Percentiles rank a stretch among this genome's conserved stretches.
phyloP scores from a whole-genome alignment of 1,140 invertebrate genomes.

The Globodera ellingtonae region DNA sequence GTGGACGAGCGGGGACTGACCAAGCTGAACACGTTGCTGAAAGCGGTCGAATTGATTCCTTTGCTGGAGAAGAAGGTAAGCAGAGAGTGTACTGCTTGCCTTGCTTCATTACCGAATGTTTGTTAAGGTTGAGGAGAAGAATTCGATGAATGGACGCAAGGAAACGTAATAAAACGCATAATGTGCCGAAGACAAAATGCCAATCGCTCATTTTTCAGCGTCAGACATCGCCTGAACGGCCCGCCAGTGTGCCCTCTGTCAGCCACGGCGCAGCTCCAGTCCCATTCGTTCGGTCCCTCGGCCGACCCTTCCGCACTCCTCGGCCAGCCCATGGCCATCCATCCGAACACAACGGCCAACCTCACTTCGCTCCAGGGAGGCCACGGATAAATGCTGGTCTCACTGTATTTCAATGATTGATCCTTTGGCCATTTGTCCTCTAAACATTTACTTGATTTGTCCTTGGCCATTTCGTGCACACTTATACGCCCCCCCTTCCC shows the following conservation, averaged over 20 bases:
- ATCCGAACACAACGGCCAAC: background rate
- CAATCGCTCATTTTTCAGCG: background rate
- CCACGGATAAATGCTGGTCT: no score
- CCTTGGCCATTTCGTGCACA: background rate
- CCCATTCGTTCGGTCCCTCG: background rate
- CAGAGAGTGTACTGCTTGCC: background rate
- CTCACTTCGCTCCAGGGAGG: background rate
- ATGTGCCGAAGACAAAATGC: background rate
- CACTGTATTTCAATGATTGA: background rate
- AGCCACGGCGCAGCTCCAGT: background rate
- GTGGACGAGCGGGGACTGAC: slow-evolving; percentile 56
- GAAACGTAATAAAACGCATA: background rate
- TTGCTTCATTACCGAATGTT: background rate
- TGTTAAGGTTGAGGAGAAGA: slow-evolving; percentile 9
- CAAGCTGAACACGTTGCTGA: slow-evolving; percentile 30
- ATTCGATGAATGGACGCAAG: background rate
- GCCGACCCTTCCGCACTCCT: background rate
- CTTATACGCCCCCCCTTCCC: background rate
- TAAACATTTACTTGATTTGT: background rate
- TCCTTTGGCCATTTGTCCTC: background rate
- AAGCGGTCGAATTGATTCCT: slow-evolving; percentile 38
- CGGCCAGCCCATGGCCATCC: background rate
- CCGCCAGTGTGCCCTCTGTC: background rate
- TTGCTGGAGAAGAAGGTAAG: slow-evolving; percentile 38
- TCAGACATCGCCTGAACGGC: background rate